Evolutionary conservation across 2,113 vertebrate genomes (phyloP).

Genomic region (Barnardius zonarius): DNA sequence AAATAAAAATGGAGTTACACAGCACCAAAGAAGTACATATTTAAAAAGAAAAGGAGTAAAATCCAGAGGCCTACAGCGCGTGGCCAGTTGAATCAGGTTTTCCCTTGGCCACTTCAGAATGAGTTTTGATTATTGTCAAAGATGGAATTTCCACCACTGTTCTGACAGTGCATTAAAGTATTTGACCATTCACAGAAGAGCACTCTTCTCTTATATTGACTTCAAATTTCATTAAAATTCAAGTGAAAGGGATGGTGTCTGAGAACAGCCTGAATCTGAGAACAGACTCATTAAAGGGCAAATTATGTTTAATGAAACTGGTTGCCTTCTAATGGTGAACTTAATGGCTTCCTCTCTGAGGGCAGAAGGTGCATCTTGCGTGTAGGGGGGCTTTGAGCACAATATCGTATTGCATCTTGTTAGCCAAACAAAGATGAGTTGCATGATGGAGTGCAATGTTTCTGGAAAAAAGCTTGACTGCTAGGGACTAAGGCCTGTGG

Average conservation of each 20-base stretch:
- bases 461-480: not conserved
- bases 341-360: not conserved
- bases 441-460: not conserved
- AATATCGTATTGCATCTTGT: not conserved
- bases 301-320: not conserved
- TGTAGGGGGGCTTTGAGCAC: not conserved
- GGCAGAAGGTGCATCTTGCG: not conserved
- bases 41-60: not conserved
- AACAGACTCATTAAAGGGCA: not conserved
- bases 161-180: not conserved
- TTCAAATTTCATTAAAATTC: not conserved
- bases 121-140: not conserved
- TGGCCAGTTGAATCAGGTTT: not conserved
- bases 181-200: not conserved
- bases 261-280: not conserved
- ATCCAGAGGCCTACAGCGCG: not conserved
- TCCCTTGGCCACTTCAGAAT: too few species aligned
- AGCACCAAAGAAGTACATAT: not conserved
- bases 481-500: not conserved
- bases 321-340: not conserved
- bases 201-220: not conserved
- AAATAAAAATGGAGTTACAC: not conserved
- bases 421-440: not conserved
- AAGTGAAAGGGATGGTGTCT: not conserved
- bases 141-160: not conserved